phyloP scores from a whole-genome alignment of 2,797 vertebrate species.

The Periophthalmus magnuspinnatus region DNA sequence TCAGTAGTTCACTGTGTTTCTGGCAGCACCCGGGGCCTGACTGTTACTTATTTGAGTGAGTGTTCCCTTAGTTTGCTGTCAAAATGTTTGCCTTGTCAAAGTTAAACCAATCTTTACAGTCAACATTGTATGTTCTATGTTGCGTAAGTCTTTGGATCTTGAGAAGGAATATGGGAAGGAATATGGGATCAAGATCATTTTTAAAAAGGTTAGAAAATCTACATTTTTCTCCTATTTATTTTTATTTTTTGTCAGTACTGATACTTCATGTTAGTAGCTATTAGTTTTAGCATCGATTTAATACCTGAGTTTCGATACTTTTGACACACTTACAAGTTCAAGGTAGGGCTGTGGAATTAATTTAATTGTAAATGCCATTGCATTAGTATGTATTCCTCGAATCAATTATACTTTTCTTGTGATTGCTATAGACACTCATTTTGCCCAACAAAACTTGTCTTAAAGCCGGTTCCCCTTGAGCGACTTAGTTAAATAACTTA shows the following conservation, averaged over 20 bases:
- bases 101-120: background rate
- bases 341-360: background rate
- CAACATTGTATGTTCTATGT: background rate
- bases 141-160: background rate
- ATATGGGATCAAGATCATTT: too few relatives aligned
- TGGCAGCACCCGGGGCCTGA: constrained; percentile 1
- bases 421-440: too few relatives aligned
- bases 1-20: background rate
- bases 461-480: too few relatives aligned
- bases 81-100: constrained; percentile 43
- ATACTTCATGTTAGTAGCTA: background rate
- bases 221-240: background rate
- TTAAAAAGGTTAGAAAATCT: too few relatives aligned
- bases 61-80: constrained; percentile 8
- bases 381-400: background rate
- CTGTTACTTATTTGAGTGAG: background rate
- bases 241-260: background rate
- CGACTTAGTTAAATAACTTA: background rate
- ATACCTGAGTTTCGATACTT: too few relatives aligned
- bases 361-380: background rate
- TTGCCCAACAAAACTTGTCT: too few relatives aligned
- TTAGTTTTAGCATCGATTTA: too few relatives aligned
- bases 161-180: too few relatives aligned
- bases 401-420: too few relatives aligned
- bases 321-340: background rate